phyloP scores from a whole-genome alignment of 2,888 invertebrate species.

The Drosophila nr. fundita region DNA sequence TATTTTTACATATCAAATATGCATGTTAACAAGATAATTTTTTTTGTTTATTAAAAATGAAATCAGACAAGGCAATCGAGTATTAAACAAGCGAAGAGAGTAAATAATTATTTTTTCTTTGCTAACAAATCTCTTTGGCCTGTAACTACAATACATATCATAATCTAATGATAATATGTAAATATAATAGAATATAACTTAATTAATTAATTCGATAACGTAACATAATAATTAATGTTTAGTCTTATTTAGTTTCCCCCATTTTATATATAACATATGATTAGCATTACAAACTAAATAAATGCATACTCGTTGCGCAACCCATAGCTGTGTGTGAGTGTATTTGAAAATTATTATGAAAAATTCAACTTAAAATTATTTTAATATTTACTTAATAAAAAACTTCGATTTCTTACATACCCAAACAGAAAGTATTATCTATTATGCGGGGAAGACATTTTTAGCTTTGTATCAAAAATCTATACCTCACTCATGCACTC shows the following conservation, averaged over 20 bases:
- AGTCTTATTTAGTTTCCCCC: conserved; percentile 64
- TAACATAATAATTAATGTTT: conserved; percentile 49
- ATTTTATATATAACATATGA: conserved; percentile 41
- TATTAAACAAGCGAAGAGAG: conserved; percentile 23
- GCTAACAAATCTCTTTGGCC: conserved; percentile 66
- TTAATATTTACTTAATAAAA: conserved; percentile 6
- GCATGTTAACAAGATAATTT: conserved; percentile 50
- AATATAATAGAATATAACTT: conserved; percentile 32
- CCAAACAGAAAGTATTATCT: conserved; percentile 40
- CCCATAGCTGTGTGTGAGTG: conserved; percentile 20
- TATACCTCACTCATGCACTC: conserved; percentile 1
- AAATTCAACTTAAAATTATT: conserved; percentile 12
- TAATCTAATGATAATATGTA: conserved; percentile 26
- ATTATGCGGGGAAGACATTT: conserved; percentile 60
- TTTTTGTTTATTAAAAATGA: conserved; percentile 9
- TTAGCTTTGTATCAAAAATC: conserved; percentile 53
- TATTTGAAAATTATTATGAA: conserved; percentile 25
- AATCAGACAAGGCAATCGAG: conserved; percentile 48
- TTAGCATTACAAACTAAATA: conserved; percentile 52
- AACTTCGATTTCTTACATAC: conserved; percentile 4
- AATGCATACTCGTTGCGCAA: conserved; percentile 26
- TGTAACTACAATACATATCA: conserved; percentile 37
- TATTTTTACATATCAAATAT: conserved; percentile 44
- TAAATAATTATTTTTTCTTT: conserved; percentile 44
- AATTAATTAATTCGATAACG: conserved; percentile 15